Evolutionary conservation across 1,140 invertebrate genomes (phyloP).

Genomic region (Phthorimaea operculella): DNA sequence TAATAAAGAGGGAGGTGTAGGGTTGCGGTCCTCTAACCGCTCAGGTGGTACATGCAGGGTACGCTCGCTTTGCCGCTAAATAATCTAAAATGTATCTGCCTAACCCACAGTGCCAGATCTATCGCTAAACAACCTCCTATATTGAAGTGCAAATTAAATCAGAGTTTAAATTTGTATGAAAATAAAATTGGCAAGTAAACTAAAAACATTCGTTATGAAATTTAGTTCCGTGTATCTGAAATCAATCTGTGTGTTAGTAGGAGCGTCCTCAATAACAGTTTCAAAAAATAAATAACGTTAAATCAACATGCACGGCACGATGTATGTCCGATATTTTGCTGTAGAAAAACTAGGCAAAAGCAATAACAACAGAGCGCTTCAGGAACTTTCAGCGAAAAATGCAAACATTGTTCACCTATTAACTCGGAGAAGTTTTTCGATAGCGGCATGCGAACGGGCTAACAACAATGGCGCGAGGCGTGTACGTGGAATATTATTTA

Average conservation of each 20-base stretch:
- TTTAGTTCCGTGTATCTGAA: too few species aligned
- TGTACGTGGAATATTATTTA: conserved; percentile 25
- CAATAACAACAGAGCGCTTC: conserved; percentile 21
- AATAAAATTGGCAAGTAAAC: too few species aligned
- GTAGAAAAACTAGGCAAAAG: conserved; percentile 10
- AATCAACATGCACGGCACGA: too few species aligned
- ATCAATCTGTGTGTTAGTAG: too few species aligned
- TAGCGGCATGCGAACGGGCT: neutral
- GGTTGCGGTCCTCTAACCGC: neutral
- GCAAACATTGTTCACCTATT: conserved; percentile 33
- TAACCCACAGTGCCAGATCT: neutral
- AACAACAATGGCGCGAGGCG: conserved; percentile 34
- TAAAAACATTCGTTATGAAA: too few species aligned
- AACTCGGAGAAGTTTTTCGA: conserved; percentile 37
- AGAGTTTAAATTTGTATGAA: too few species aligned
- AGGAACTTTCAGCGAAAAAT: conserved; percentile 17
- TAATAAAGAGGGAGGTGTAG: neutral
- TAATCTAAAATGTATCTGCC: neutral
- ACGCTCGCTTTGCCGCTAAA: neutral
- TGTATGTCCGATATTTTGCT: neutral
- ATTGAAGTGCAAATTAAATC: too few species aligned
- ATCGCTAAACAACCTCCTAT: too few species aligned
- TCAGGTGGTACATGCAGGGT: neutral
- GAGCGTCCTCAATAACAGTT: too few species aligned
- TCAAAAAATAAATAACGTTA: too few species aligned